Evolutionary conservation across 2,113 vertebrate genomes (phyloP).

Genomic region (Anoplopoma fimbria): DNA sequence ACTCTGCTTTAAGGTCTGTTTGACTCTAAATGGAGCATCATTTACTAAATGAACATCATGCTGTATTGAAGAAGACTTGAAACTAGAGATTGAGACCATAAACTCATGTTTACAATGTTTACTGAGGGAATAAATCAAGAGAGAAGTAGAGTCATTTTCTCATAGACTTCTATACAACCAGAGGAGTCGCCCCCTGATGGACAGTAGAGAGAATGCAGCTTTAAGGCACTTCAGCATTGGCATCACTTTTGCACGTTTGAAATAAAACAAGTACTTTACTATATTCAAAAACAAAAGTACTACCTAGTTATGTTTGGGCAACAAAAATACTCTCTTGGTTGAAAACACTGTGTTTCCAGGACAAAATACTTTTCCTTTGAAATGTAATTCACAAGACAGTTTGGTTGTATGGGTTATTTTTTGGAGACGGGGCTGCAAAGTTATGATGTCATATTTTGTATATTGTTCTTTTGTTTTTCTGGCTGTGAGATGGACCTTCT

Average conservation of each 20-base stretch:
- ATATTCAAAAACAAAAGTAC: not conserved
- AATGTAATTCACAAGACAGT: too few relatives aligned
- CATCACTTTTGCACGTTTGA: too few relatives aligned
- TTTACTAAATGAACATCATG: not conserved
- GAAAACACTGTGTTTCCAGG: too few relatives aligned
- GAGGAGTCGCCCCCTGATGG: not conserved
- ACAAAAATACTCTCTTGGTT: too few relatives aligned
- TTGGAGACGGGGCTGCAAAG: not conserved
- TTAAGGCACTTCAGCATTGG: not conserved
- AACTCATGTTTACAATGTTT: conserved; percentile 2
- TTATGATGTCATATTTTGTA: conserved; percentile 70
- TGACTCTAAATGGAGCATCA: not conserved
- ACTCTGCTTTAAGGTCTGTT: too few relatives aligned
- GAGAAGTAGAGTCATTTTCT: not conserved
- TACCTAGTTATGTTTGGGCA: not conserved
- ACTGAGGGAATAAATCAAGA: not conserved
- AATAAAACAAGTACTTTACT: too few relatives aligned
- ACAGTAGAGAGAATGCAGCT: not conserved
- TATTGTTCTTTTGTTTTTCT: conserved; percentile 18
- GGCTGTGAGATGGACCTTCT: conserved; percentile 61
- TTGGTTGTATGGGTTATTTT: not conserved
- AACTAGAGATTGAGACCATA: not conserved
- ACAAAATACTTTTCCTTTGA: too few relatives aligned
- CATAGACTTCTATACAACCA: not conserved
- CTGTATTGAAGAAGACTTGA: not conserved